These are phyloP conservation scores for Dicentrarchus labrax DNA, from an alignment of 2,113 vertebrate genomes.

Conservation along the genomic window DNA sequence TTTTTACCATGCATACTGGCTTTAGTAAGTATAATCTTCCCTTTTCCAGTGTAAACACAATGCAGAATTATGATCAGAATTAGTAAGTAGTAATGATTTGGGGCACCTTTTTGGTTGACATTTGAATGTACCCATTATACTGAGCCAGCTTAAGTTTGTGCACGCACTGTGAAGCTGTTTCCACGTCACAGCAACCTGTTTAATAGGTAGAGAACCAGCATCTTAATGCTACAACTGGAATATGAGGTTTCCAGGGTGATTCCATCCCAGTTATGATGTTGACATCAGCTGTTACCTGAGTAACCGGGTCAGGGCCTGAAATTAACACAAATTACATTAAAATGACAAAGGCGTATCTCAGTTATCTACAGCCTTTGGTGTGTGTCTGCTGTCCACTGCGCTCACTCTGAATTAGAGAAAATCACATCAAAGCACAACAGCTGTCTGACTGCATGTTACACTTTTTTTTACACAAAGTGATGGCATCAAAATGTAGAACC, in stretches of 20 bases:
- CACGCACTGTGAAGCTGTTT: not conserved
- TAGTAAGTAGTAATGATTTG: no score
- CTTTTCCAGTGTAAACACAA: no score
- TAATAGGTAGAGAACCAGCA: not conserved
- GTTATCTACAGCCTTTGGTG: not conserved
- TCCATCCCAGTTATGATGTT: not conserved
- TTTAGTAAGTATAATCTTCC: no score
- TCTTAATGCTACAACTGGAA: not conserved
- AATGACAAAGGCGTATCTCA: not conserved
- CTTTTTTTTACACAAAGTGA: no score
- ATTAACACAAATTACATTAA: slow-evolving; percentile 19
- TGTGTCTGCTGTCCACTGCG: not conserved
- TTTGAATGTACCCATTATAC: not conserved
- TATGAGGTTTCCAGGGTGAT: not conserved
- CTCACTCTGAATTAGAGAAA: not conserved
- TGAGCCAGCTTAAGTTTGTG: not conserved
- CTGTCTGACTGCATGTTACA: not conserved
- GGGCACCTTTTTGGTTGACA: not conserved
- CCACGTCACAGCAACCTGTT: not conserved
- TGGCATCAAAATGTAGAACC: no score
- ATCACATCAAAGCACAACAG: not conserved
- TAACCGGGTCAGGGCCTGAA: slow-evolving; percentile 13
- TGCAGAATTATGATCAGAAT: no score
- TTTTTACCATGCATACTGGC: no score
- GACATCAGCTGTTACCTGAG: not conserved